Base-by-base conservation (phyloP, 2,797 vertebrate genomes). In the Chrosomus eos region DNA sequence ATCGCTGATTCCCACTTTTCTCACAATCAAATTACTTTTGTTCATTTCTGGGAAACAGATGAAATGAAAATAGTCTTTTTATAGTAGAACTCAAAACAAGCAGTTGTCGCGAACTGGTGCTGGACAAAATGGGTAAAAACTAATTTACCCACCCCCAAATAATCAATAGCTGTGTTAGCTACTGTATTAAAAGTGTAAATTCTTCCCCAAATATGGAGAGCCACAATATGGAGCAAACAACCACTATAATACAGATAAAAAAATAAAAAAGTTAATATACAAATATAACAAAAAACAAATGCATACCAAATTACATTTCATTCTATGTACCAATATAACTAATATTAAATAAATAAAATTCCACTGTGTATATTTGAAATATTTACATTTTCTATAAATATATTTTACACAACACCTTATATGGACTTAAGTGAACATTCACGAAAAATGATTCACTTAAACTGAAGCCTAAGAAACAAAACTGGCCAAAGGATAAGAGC, bases 1-100 rank as follows among this genome's bases (percentile, higher is more conserved):
- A 64, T n/a, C 1, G 1, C 45, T 1, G n/a, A 66, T 8, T 33
- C 23, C 31, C 33, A 36, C 33, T 33, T 19, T 64, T 51, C 10
- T 83, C 18, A 45, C 33, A 67, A 21, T 31, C n/a, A 9, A 38
- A 43, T 43, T 43, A 72, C 68, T 60, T 33, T 23, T 43, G 36
- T 51, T 67, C 10, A 76, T 76, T 83, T 83, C 33, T 83, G 45
- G 23, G 72, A 76, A 83, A 73, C 33, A 1, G 36, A 33, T 8
- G 9, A 55, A 31, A n/a, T 16, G 38, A n/a, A 48, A 72, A 60
- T 71, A 60, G 26, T 7, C 2, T 53, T 71, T 73, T 51, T 21
- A 21, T 21, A 31, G 48, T 4, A 48, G 16, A 48, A 72, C 7
- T 31, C 26, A 28, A 28, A 26, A 26, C 14, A 53, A 51, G 18